phyloP scores from a whole-genome alignment of 53 echinoderm and acorn worm genomes.

The Patiria pectinifera region DNA sequence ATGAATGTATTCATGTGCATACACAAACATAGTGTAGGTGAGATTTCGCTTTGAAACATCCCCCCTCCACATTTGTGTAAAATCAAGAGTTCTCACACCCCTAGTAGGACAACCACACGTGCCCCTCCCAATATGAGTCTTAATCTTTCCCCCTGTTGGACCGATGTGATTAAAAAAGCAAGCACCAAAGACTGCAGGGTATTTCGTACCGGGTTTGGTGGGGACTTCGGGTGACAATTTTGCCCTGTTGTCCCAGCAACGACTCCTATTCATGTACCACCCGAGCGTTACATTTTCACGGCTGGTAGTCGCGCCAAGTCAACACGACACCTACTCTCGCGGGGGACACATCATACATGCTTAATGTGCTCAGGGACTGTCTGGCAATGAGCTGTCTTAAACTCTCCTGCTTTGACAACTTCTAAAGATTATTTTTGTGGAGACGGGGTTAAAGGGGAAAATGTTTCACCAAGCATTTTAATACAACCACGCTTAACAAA shows the following conservation, averaged over 20 bases:
- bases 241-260: constrained; percentile 28
- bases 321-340: constrained; percentile 17
- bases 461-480: too few species aligned
- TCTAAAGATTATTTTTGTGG: background rate
- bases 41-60: too few species aligned
- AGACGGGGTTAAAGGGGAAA: background rate
- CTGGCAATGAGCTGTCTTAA: background rate
- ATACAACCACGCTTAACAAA: too few species aligned
- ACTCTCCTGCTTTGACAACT: background rate
- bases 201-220: background rate
- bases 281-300: background rate
- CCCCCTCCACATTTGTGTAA: too few species aligned
- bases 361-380: background rate
- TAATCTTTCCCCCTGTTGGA: background rate
- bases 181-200: background rate
- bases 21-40: too few species aligned
- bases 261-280: background rate
- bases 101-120: background rate
- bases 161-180: background rate
- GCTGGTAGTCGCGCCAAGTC: constrained; percentile 2
- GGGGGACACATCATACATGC: background rate
- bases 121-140: background rate
- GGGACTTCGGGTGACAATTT: constrained; percentile 9
- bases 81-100: background rate
- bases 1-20: too few species aligned